These are phyloP conservation scores for Amblyornis subalaris DNA, from an alignment of 2,113 vertebrate genomes.

Conservation along the genomic window DNA sequence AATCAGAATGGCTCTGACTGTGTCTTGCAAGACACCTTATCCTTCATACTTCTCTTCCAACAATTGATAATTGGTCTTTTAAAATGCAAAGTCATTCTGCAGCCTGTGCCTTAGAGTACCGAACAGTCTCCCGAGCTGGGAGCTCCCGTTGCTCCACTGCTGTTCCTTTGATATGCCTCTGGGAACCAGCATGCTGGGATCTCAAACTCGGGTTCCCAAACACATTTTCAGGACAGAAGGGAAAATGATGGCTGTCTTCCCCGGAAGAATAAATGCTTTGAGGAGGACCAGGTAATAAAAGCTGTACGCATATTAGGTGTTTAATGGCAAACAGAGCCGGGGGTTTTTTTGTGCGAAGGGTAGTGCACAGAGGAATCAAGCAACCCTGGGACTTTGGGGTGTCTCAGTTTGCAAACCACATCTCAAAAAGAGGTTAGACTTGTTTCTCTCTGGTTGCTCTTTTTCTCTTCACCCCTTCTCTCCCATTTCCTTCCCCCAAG, in stretches of 20 bases:
- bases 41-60: background rate
- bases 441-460: background rate
- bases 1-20: background rate
- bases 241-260: background rate
- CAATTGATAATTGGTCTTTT: background rate
- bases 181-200: rapidly evolving
- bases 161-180: background rate
- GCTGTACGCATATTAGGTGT: background rate
- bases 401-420: background rate
- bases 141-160: background rate
- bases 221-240: background rate
- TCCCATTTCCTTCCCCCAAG: background rate
- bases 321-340: background rate
- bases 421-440: background rate
- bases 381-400: background rate
- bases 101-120: background rate
- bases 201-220: background rate
- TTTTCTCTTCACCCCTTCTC: background rate
- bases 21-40: background rate
- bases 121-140: background rate
- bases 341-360: rapidly evolving
- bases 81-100: background rate
- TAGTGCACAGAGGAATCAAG: background rate
- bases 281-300: background rate
- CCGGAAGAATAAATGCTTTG: background rate